Evolutionary conservation across 2,888 invertebrate species (phyloP).

Genomic region (Sesia apiformis): DNA sequence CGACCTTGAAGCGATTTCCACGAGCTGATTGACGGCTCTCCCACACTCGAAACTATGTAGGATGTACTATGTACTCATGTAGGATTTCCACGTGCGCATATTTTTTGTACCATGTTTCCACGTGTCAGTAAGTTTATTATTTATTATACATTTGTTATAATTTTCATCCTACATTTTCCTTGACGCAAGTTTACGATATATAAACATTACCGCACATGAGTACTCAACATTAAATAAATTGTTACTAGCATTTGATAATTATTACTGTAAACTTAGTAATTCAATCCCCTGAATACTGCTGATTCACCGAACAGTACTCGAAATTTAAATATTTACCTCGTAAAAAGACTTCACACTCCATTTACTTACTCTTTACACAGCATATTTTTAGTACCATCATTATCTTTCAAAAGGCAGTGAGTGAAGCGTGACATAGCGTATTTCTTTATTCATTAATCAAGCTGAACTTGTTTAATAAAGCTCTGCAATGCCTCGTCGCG

Average conservation of each 20-base stretch:
- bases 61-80: no score
- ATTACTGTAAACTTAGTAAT: background rate
- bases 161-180: no score
- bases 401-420: background rate
- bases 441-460: conserved; percentile 21
- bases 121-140: no score
- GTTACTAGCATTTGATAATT: no score
- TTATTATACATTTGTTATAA: no score
- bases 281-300: background rate
- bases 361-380: background rate
- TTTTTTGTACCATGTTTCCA: no score
- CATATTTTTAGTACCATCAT: background rate
- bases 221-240: no score
- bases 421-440: conserved; percentile 7
- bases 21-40: conserved; percentile 17
- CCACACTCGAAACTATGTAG: conserved; percentile 14
- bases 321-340: background rate
- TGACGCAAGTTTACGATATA: no score
- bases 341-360: background rate
- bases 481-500: conserved; percentile 6
- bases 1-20: background rate
- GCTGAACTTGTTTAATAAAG: conserved; percentile 18
- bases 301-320: background rate
- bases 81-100: no score
- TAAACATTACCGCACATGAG: no score